These are phyloP conservation scores for Rhimphoctona megacephalus DNA, from an alignment of 2,888 invertebrate genomes.

Conservation along the genomic window DNA sequence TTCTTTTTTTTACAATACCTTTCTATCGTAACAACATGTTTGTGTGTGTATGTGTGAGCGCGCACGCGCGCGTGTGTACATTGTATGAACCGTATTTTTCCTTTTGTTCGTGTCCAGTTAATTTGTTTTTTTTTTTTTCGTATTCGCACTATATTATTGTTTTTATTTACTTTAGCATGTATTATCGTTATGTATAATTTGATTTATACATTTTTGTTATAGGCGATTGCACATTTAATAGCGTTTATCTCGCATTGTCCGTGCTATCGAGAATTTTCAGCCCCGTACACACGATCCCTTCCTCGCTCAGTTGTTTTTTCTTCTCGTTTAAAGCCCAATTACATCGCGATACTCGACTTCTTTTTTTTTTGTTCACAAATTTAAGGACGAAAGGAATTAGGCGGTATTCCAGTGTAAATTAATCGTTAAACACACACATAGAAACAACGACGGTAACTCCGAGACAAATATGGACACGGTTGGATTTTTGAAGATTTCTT, in stretches of 20 bases:
- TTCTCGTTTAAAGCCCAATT: slow-evolving; percentile 15
- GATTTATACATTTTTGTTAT: slow-evolving; percentile 62
- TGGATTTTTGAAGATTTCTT: slow-evolving; percentile 1
- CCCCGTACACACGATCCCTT: slow-evolving; percentile 71
- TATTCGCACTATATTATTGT: slow-evolving; percentile 73
- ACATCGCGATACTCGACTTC: neutral
- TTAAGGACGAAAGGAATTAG: slow-evolving; percentile 26
- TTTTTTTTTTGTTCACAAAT: slow-evolving; percentile 2
- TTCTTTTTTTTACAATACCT: slow-evolving; percentile 75
- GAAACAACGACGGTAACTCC: slow-evolving; percentile 21
- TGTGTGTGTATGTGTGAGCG: slow-evolving; percentile 5
- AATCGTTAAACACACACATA: slow-evolving; percentile 37
- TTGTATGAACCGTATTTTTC: slow-evolving; percentile 57
- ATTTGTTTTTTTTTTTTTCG: slow-evolving; percentile 72
- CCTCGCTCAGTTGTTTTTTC: neutral
- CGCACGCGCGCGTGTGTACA: too few relatives aligned
- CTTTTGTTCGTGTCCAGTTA: slow-evolving; percentile 62
- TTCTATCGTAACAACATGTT: slow-evolving; percentile 75
- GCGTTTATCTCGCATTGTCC: slow-evolving; percentile 62
- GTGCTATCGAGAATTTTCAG: slow-evolving; percentile 69
- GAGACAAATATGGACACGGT: slow-evolving; percentile 52
- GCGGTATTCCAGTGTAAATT: neutral
- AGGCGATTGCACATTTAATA: slow-evolving; percentile 71
- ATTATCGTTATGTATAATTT: slow-evolving; percentile 66
- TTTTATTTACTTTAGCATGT: slow-evolving; percentile 64